A percentile compares a stretch with the other conserved stretches of the same genome.
These are phyloP conservation scores for Capromys pilorides DNA, from an alignment of 2,797 vertebrate genomes.

Conservation along the genomic window DNA sequence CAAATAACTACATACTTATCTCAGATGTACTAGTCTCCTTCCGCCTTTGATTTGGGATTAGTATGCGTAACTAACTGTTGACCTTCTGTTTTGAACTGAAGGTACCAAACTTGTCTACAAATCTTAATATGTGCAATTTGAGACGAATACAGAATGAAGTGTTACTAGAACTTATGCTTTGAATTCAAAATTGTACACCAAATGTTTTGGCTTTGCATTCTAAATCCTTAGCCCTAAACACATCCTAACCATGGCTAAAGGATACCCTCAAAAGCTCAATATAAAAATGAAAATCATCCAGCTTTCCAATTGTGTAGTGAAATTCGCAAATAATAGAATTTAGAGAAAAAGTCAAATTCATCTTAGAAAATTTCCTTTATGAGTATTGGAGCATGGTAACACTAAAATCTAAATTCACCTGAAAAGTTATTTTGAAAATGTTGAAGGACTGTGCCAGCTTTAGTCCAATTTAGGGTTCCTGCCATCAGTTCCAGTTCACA, in stretches of 20 bases:
- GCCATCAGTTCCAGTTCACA: neutral
- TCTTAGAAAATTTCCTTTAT: slow-evolving; percentile 42
- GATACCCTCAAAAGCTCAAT: neutral
- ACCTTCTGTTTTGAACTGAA: slow-evolving; percentile 40
- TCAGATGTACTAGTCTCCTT: slow-evolving; percentile 7
- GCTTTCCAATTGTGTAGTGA: neutral
- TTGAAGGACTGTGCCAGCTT: neutral
- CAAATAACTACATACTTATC: neutral
- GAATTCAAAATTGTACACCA: slow-evolving; percentile 40
- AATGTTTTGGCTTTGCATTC: neutral
- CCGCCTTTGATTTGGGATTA: slow-evolving; percentile 40
- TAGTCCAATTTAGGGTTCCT: neutral
- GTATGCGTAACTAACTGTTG: neutral
- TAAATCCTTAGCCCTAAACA: slow-evolving; percentile 41
- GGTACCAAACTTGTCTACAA: neutral
- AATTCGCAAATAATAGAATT: neutral
- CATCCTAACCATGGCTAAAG: neutral
- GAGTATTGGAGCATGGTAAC: slow-evolving; percentile 42
- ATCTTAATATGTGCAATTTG: neutral
- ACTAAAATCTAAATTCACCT: slow-evolving; percentile 32
- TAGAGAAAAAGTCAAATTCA: slow-evolving; percentile 1
- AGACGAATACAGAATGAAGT: neutral
- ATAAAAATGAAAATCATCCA: neutral
- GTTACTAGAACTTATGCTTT: neutral
- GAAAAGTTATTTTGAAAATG: slow-evolving; percentile 1